These are phyloP conservation scores for Fissipunctia ypsillon DNA, from an alignment of 2,888 invertebrate genomes.

Conservation along the genomic window DNA sequence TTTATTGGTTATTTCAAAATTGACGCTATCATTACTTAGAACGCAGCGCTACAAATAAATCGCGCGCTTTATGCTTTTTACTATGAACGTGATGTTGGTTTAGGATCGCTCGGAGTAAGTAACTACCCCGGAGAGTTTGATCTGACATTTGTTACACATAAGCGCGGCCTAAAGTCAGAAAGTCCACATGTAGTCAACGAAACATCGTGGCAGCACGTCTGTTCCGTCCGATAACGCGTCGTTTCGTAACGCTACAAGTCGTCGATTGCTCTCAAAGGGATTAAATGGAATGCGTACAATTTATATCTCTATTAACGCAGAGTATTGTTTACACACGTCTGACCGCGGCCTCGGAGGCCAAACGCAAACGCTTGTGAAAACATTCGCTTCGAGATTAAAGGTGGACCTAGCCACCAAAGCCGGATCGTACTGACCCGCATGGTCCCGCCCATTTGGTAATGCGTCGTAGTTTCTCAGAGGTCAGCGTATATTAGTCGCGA, in stretches of 20 bases:
- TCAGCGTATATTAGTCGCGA: conserved; percentile 78
- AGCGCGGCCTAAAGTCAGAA: conserved; percentile 50
- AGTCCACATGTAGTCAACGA: conserved; percentile 68
- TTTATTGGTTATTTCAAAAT: conserved; percentile 77
- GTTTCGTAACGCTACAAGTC: conserved; percentile 79
- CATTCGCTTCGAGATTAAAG: conserved; percentile 88
- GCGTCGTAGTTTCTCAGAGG: conserved; percentile 62
- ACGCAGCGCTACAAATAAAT: conserved; percentile 61
- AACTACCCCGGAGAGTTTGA: conserved; percentile 70
- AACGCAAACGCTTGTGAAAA: conserved; percentile 87
- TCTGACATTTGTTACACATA: conserved; percentile 69
- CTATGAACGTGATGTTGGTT: conserved; percentile 73
- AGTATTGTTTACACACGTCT: conserved; percentile 88
- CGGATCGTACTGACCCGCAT: conserved; percentile 72
- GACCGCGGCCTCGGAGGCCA: conserved; percentile 83
- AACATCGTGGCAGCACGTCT: conserved; percentile 71
- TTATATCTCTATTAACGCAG: conserved; percentile 90
- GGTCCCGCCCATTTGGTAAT: conserved; percentile 61
- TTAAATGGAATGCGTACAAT: conserved; percentile 87
- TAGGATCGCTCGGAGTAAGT: conserved; percentile 71
- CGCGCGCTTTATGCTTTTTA: conserved; percentile 49
- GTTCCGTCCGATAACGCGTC: conserved; percentile 79
- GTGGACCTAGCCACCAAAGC: conserved; percentile 80
- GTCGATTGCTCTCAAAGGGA: conserved; percentile 86
- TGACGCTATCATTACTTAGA: conserved; percentile 67